These are phyloP conservation scores for Turritopsis dohrnii DNA, from an alignment of 30 jellyfish, hydroid and myxozoan genomes.

Conservation along the genomic window DNA sequence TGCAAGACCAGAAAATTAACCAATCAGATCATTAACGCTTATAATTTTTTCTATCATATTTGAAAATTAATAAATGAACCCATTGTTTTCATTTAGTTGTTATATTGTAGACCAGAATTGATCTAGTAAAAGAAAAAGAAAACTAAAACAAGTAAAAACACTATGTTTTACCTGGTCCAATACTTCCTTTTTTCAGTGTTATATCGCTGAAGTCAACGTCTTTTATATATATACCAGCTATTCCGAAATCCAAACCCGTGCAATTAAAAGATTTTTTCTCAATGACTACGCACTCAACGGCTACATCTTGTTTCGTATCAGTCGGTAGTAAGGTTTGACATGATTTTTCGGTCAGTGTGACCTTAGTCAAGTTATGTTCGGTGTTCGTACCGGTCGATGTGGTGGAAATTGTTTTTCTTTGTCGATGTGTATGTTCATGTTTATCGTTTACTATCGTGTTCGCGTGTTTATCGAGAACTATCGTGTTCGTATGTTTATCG, in stretches of 20 bases:
- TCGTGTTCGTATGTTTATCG: neutral
- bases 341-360: neutral
- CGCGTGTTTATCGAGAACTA: neutral
- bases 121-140: neutral
- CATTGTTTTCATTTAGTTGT: too few relatives aligned
- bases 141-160: neutral
- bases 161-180: neutral
- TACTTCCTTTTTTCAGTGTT: slow-evolving; percentile 19
- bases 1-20: neutral
- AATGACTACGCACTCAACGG: slow-evolving; percentile 14
- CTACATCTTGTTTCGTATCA: neutral
- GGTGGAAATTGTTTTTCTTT: neutral
- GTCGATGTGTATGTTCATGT: neutral
- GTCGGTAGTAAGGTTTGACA: neutral
- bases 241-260: slow-evolving; percentile 38
- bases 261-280: slow-evolving; percentile 25
- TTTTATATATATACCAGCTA: slow-evolving; percentile 30
- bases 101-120: neutral
- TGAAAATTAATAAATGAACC: too few relatives aligned
- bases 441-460: neutral
- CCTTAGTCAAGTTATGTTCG: neutral
- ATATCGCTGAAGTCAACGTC: slow-evolving; percentile 21
- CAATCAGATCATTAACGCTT: neutral
- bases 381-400: neutral
- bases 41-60: too few relatives aligned